A percentile compares a stretch with the other conserved stretches of the same genome.
phyloP scores from a whole-genome alignment of 1,140 invertebrate genomes.

The Eulimnadia texana region DNA sequence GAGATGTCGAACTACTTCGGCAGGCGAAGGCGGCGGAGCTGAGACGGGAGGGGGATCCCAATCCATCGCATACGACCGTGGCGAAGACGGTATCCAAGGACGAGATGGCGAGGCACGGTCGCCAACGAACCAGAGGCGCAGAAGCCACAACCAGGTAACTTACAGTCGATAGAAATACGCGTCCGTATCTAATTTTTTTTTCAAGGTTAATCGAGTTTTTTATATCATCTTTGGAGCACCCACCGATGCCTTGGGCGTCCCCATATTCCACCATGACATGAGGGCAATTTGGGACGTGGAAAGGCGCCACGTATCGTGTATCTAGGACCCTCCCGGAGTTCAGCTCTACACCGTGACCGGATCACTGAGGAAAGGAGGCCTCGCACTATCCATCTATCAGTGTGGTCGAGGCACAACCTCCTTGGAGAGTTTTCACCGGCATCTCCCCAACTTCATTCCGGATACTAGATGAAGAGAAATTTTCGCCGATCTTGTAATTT shows the following conservation, averaged over 20 bases:
- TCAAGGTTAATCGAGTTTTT: not conserved
- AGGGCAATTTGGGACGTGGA: not conserved
- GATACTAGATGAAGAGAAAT: too few species aligned
- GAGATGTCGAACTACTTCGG: not conserved
- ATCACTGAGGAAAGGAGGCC: not conserved
- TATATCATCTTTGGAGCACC: not conserved
- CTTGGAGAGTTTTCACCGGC: not conserved
- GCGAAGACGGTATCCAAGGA: too few species aligned
- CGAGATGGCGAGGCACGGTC: too few species aligned
- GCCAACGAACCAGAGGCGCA: too few species aligned
- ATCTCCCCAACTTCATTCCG: too few species aligned
- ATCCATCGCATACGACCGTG: too few species aligned
- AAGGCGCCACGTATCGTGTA: not conserved
- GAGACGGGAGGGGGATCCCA: too few species aligned
- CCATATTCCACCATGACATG: not conserved
- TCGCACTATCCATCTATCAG: not conserved
- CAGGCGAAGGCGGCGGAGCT: not conserved
- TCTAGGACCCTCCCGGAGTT: not conserved
- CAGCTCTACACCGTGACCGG: too few species aligned
- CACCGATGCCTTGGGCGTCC: slow-evolving; percentile 4
- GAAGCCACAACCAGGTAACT: too few species aligned
- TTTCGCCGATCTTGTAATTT: too few species aligned
- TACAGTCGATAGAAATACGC: too few species aligned
- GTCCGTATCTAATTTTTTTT: too few species aligned
- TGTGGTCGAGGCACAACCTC: not conserved